phyloP scores from a whole-genome alignment of 2,797 vertebrate species.

The Pangasius sanitwongsei region DNA sequence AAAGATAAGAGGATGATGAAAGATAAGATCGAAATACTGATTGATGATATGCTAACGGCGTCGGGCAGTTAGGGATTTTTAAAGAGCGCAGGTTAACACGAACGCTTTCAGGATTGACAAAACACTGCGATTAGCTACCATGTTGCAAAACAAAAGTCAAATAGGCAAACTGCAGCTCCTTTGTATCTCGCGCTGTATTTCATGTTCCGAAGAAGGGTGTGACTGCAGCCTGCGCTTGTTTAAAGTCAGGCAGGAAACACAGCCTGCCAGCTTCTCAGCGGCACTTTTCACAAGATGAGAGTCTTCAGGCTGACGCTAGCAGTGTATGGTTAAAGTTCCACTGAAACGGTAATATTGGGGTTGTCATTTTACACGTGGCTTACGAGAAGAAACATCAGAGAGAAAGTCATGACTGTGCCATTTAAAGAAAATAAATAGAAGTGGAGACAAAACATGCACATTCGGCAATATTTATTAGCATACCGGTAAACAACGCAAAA shows the following conservation, averaged over 20 bases:
- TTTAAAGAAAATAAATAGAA: neutral
- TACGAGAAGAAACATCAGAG: neutral
- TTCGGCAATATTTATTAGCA: neutral
- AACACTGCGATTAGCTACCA: slow-evolving; percentile 16
- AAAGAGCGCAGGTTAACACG: neutral
- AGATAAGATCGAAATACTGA: slow-evolving; percentile 20
- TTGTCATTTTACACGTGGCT: neutral
- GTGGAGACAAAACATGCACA: neutral
- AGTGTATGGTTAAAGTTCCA: neutral
- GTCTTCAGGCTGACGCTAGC: neutral
- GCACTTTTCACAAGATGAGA: slow-evolving; percentile 22
- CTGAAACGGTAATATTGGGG: neutral
- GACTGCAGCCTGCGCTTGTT: slow-evolving; percentile 22
- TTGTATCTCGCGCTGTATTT: neutral
- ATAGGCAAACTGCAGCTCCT: neutral
- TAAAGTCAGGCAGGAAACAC: slow-evolving; percentile 22
- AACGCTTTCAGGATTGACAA: neutral
- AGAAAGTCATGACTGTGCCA: neutral
- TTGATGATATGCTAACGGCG: neutral
- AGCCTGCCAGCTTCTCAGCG: slow-evolving; percentile 13
- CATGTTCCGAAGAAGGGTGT: slow-evolving; percentile 15
- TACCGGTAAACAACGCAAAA: neutral
- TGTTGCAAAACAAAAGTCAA: slow-evolving; percentile 11
- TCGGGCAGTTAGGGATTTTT: neutral
- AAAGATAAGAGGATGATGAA: slow-evolving; percentile 17